Conservation (phyloP, 2,797 vertebrate species). For the Chloroceryle amazona region DNA sequence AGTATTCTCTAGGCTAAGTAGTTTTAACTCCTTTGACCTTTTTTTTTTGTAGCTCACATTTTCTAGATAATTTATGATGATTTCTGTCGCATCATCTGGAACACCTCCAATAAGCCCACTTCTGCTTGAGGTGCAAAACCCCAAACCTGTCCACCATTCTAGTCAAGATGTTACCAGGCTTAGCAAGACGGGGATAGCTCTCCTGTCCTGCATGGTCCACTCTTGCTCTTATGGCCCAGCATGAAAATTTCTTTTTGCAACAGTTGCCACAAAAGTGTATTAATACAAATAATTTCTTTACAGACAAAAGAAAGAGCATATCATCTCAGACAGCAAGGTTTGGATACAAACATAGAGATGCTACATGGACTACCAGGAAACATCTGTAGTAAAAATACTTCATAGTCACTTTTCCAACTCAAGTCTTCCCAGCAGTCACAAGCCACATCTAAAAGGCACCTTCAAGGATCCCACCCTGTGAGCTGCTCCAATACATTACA, state of each 20-base stretch:
- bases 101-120: neutral
- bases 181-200: neutral
- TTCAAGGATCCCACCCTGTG: neutral
- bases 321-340: neutral
- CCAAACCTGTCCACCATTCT: neutral
- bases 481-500: neutral
- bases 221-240: neutral
- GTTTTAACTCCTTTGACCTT: neutral
- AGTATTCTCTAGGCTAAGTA: neutral
- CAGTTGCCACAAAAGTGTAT: neutral
- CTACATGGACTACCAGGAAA: neutral
- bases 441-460: neutral
- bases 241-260: neutral
- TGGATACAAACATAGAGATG: neutral
- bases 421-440: neutral
- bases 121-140: neutral
- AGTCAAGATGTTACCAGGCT: fast-evolving
- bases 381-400: neutral
- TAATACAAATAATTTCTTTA: neutral
- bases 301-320: neutral
- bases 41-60: neutral
- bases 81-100: neutral
- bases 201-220: neutral
- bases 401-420: neutral
- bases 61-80: neutral